Evolutionary conservation across 2,797 vertebrate genomes (phyloP).

Genomic region (Labeo calbasu): DNA sequence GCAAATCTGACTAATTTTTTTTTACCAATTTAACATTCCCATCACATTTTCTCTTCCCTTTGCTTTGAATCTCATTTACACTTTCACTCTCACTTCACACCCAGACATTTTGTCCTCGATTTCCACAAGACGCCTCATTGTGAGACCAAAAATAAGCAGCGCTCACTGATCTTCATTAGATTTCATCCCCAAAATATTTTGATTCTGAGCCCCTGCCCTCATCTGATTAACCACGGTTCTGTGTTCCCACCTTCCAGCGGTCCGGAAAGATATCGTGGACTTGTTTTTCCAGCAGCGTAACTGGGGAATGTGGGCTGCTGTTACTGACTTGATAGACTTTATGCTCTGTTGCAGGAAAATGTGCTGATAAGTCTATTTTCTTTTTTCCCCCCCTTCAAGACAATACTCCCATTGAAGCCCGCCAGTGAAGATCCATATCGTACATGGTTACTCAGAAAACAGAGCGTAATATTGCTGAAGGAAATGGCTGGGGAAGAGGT

Average conservation of each 20-base stretch:
- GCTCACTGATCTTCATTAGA: constrained; percentile 40
- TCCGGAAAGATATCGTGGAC: constrained; percentile 47
- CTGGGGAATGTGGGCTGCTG: constrained; percentile 37
- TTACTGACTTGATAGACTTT: constrained; percentile 57
- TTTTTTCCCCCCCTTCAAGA: constrained; percentile 29
- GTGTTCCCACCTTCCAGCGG: constrained; percentile 38
- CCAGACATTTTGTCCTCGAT: constrained; percentile 18
- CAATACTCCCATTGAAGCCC: constrained; percentile 56
- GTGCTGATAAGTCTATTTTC: constrained; percentile 53
- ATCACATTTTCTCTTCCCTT: constrained; percentile 10
- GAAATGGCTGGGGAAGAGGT: constrained; percentile 48
- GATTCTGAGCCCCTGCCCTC: constrained; percentile 37
- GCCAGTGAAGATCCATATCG: constrained; percentile 52
- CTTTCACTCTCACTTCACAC: constrained; percentile 18
- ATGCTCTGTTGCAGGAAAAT: constrained; percentile 56
- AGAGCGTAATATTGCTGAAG: constrained; percentile 42
- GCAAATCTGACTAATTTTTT: neutral
- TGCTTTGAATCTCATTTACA: constrained; percentile 31
- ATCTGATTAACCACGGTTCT: constrained; percentile 48
- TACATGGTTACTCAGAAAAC: constrained; percentile 52
- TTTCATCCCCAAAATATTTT: constrained; percentile 40
- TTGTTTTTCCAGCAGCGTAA: constrained; percentile 40
- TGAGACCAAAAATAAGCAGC: constrained; percentile 26
- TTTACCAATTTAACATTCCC: neutral
- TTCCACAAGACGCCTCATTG: constrained; percentile 6